Evolutionary conservation across 1,140 invertebrate species (phyloP).

Genomic region (Pachyrhynchus sulphureomaculatus): DNA sequence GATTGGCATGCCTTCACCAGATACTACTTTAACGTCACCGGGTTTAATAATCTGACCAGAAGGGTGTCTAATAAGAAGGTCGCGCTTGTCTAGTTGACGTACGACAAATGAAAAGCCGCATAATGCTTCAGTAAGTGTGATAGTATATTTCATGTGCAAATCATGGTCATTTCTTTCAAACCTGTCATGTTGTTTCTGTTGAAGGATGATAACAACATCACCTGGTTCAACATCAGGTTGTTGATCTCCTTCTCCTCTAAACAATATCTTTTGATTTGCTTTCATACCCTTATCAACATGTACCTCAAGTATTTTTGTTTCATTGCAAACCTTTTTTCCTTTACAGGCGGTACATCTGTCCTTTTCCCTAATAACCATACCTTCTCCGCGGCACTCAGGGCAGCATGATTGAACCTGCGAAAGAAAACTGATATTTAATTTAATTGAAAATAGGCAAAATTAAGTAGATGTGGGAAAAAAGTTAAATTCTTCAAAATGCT

Average conservation of each 20-base stretch:
- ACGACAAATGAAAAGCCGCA: constrained; percentile 86
- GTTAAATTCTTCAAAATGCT: no score
- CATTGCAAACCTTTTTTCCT: constrained; percentile 77
- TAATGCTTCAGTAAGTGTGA: constrained; percentile 83
- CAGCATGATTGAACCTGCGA: constrained; percentile 75
- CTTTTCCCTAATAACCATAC: constrained; percentile 77
- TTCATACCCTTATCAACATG: constrained; percentile 88
- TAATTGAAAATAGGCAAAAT: not conserved
- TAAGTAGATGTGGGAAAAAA: no score
- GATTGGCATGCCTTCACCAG: constrained; percentile 88
- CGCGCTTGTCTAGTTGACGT: constrained; percentile 81
- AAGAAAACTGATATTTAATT: not conserved
- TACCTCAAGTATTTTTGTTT: constrained; percentile 83
- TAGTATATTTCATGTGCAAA: constrained; percentile 71
- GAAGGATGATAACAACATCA: constrained; percentile 86
- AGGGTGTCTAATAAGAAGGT: constrained; percentile 70
- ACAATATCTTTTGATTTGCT: constrained; percentile 84
- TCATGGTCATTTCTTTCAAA: constrained; percentile 78
- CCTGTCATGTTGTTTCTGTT: constrained; percentile 75
- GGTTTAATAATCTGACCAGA: constrained; percentile 76
- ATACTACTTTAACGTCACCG: constrained; percentile 77
- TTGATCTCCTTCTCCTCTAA: constrained; percentile 88
- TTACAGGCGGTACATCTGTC: constrained; percentile 78
- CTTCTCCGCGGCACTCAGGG: constrained; percentile 66
- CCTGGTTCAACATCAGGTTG: constrained; percentile 79